Percentiles rank a stretch among this genome's conserved stretches.
phyloP scores from a whole-genome alignment of 2,888 invertebrate genomes.

The Coronaproctus castanopsis region DNA sequence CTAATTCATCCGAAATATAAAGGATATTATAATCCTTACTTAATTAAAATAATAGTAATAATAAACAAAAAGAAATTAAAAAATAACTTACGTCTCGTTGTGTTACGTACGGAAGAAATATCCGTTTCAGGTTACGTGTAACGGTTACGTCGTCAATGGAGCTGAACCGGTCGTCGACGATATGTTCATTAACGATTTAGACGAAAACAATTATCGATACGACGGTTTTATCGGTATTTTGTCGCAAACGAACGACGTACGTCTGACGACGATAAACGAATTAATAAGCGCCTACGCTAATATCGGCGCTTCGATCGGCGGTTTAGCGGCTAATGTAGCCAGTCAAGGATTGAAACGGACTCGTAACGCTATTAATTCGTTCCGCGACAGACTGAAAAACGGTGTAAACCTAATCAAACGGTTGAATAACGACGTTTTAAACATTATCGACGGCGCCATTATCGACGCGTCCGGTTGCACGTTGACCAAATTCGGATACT shows the following conservation, averaged over 20 bases:
- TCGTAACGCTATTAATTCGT: not conserved
- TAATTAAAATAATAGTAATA: no score
- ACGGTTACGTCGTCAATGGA: no score
- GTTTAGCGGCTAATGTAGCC: constrained; percentile 1
- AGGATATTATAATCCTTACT: no score
- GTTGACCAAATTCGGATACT: not conserved
- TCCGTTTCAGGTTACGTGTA: no score
- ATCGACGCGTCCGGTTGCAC: not conserved
- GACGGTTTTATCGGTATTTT: constrained; percentile 3
- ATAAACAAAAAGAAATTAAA: no score
- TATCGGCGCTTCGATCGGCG: not conserved
- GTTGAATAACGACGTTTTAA: not conserved
- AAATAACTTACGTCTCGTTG: no score
- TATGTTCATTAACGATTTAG: not conserved
- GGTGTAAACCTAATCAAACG: constrained; percentile 1
- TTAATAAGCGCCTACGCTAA: constrained; percentile 1
- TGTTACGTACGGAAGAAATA: no score
- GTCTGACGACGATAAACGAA: not conserved
- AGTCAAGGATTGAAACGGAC: not conserved
- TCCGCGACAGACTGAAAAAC: not conserved
- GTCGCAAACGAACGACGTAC: constrained; percentile 5
- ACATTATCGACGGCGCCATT: not conserved
- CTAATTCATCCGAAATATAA: no score
- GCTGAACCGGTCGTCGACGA: no score
- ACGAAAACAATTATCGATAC: constrained; percentile 3